Base-by-base conservation (phyloP, 2,797 vertebrate genomes). In the Phrynocephalus guinanensis region DNA sequence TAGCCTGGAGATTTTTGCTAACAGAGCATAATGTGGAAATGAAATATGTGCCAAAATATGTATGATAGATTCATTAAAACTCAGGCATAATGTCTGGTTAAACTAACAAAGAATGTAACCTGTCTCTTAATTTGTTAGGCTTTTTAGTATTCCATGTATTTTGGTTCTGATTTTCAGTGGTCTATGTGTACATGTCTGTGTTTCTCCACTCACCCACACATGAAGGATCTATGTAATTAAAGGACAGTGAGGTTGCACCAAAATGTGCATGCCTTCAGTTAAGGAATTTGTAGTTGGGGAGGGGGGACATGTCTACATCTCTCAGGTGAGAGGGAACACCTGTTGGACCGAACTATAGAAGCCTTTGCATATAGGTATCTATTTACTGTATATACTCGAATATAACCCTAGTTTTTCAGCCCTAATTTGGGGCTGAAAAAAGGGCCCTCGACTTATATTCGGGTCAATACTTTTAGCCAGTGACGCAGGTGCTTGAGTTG, bases 41-140 rank as follows among this genome's bases (percentile, higher is more conserved):
- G 77, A 85, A 85, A 85, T 28, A 30, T 68, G 48, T 50, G 9
- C 60, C 83, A 48, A 30, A 66, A 84, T 76, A 84, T 76, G 60
- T 60, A 66, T 10, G 24, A n/a, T 77, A 66, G 72, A 67, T 56
- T 83, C 28, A 71, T 71, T 83, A 83, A 83, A 50, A 38, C 70
- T 30, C 60, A 73, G 50, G 82, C n/a, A 33, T 44, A 13, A 13
- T 56, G 52, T 56, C 52, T 56, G 52, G 52, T 11, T 56, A 56
- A 56, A 56, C 1, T 11, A 56, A 56, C 52, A 56, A 9, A 56
- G 52, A 56, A 13, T 56, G 52, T 56, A 56, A 7, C 24, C 56
- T 26, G n/a, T 75, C 3, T 38, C 6, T 33, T 11, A 33, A 68
- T 16, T 56, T 28, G 50, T 72, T 22, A 60, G 60, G 82, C 20